Base-by-base conservation (phyloP, 2,888 invertebrate species). In the Heteropelma amictum region DNA sequence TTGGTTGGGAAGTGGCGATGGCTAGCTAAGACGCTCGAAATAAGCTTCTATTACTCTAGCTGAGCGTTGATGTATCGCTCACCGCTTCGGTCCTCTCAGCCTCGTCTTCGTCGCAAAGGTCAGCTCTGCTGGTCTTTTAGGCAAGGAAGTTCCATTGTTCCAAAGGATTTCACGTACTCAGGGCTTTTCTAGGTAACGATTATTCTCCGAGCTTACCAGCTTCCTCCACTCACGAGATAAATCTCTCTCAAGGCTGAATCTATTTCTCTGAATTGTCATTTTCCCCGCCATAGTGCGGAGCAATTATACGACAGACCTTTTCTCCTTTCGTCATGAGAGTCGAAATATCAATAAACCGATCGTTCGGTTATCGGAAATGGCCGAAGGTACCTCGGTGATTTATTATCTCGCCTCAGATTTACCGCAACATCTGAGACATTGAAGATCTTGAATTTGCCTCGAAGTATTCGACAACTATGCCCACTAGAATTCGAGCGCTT, bases 11-110 rank as follows among this genome's bases (percentile, higher is more conserved):
- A 64, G 51, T 51, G 58, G 49, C 26, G 71, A 58, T 65, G 49
- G 70, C 56, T 47, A 42, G 71, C 64, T 58, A 65, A 72, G 71
- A 64, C 64, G 64, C 63, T 60, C 54, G 68, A 40, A 70, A 70
- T 76, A 78, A 79, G 78, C 77, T 54, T 53, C 77, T 71, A 79
- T 80, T 77, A 78, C 77, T 79, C 73, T 54, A 54, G 76, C 77
- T 79, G 70, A 77, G 68, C 77, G 71, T 71, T 71, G 70, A 77
- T 76, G 69, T 72, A 76, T 76, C 56, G 56, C 28, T 51, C 17
- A 40, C 7, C 26, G 19, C 33, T n/a, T 61, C n/a, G n/a, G n/a
- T n/a, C n/a, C n/a, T n/a, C n/a, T n/a, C n/a, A n/a, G 14, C 17
- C 23, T 21, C 17, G 45, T 54, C 61, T 21, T 30, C 12, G 45